Conservation (phyloP, 2,888 invertebrate species). For the Drosophila longiperda region DNA sequence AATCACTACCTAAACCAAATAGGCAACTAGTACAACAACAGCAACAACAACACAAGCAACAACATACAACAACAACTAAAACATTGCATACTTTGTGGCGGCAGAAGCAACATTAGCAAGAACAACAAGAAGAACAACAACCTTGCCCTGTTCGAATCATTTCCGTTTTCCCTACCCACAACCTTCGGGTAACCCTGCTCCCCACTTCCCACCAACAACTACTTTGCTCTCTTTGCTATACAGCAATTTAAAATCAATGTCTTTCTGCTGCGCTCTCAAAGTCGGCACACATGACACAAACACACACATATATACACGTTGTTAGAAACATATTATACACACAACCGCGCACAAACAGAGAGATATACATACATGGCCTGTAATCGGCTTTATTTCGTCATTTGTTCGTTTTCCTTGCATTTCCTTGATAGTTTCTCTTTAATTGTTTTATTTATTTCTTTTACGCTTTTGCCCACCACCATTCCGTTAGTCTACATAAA, state of each 20-base stretch:
- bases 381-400: conserved; percentile 32
- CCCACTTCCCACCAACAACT: background rate
- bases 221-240: background rate
- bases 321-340: background rate
- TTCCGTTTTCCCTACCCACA: conserved; percentile 25
- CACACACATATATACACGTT: conserved; percentile 1
- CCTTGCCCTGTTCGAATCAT: conserved; percentile 22
- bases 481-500: conserved; percentile 32
- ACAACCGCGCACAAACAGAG: conserved; percentile 6
- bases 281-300: background rate
- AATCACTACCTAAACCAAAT: conserved; percentile 28
- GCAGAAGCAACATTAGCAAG: conserved; percentile 2
- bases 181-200: background rate
- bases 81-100: conserved; percentile 36
- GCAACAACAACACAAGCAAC: conserved; percentile 29
- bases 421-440: conserved; percentile 28
- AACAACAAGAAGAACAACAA: background rate
- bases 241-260: conserved; percentile 22
- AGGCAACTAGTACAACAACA: conserved; percentile 29
- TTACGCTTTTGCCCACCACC: conserved; percentile 35
- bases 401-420: conserved; percentile 29
- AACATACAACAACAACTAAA: conserved; percentile 7
- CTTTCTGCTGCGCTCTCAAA: conserved; percentile 8
- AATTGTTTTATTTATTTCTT: conserved; percentile 14
- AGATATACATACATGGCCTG: conserved; percentile 3